A percentile compares a stretch with the other conserved stretches of the same genome.
phyloP scores from a whole-genome alignment of 2,113 vertebrate genomes.

The Uria aalge region DNA sequence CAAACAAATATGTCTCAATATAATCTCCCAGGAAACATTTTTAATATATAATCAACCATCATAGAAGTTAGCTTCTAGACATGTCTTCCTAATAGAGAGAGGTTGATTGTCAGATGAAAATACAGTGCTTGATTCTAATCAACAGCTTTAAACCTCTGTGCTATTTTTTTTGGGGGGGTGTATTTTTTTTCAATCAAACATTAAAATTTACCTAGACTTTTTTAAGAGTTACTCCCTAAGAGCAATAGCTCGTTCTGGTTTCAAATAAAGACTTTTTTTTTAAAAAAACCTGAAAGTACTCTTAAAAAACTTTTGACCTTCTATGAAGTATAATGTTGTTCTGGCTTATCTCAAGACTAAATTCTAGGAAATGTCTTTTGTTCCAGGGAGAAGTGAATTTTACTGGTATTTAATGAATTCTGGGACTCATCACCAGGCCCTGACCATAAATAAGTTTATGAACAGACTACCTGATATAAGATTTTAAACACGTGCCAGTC shows the following conservation, averaged over 20 bases:
- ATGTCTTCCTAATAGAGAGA: not conserved
- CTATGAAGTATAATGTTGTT: not conserved
- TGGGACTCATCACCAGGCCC: not conserved
- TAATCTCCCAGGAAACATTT: not conserved
- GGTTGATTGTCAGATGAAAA: not conserved
- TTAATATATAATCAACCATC: not conserved
- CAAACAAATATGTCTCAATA: not conserved
- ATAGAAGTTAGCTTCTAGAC: not conserved
- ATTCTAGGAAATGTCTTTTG: not conserved
- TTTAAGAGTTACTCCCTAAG: not conserved
- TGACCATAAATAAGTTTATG: not conserved
- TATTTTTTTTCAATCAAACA: not conserved
- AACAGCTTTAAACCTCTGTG: not conserved
- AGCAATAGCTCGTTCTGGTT: not conserved
- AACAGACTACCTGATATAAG: not conserved
- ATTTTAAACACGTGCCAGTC: not conserved
- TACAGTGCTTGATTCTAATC: not conserved
- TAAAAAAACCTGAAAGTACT: not conserved
- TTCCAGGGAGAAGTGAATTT: not conserved
- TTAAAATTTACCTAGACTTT: not conserved
- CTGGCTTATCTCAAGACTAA: not conserved
- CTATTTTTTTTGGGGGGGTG: accelerated
- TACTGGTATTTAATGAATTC: not conserved
- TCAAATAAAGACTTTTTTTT: not conserved
- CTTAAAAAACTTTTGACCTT: not conserved